These are phyloP conservation scores for Coryphaenoides rupestris DNA, from an alignment of 2,113 vertebrate species.

Conservation along the genomic window DNA sequence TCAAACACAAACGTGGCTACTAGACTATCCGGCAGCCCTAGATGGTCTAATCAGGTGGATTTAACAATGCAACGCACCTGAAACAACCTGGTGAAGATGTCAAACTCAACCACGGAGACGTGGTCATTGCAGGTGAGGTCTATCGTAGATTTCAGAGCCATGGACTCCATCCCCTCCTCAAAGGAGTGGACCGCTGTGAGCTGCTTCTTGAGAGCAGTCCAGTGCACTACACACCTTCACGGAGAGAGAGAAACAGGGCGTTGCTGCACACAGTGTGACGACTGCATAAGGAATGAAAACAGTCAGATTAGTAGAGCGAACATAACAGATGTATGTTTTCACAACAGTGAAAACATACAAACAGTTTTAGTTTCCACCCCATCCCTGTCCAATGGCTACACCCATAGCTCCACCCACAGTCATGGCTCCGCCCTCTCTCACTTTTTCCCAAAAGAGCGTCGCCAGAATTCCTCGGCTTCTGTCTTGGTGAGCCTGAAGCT, in stretches of 20 bases:
- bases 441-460: slow-evolving; percentile 69
- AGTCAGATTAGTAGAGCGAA: too few relatives aligned
- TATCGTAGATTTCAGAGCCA: slow-evolving; percentile 82
- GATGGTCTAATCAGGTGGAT: background rate
- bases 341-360: too few relatives aligned
- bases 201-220: slow-evolving; percentile 74
- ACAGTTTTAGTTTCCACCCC: too few relatives aligned
- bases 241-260: background rate
- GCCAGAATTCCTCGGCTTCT: slow-evolving; percentile 80
- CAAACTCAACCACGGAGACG: slow-evolving; percentile 88
- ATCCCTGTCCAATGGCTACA: too few relatives aligned
- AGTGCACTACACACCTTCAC: slow-evolving; percentile 79
- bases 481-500: slow-evolving; percentile 67
- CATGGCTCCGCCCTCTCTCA: slow-evolving; percentile 45
- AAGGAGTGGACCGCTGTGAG: slow-evolving; percentile 69
- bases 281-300: too few relatives aligned
- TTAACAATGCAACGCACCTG: slow-evolving; percentile 60
- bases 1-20: background rate
- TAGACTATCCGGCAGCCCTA: background rate
- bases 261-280: too few relatives aligned
- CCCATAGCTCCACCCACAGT: too few relatives aligned
- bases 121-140: slow-evolving; percentile 84
- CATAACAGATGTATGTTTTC: too few relatives aligned
- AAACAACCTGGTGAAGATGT: slow-evolving; percentile 86
- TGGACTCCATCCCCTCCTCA: slow-evolving; percentile 73